Base-by-base conservation (phyloP, 2,888 invertebrate genomes). In the Drosophila paramelanica region DNA sequence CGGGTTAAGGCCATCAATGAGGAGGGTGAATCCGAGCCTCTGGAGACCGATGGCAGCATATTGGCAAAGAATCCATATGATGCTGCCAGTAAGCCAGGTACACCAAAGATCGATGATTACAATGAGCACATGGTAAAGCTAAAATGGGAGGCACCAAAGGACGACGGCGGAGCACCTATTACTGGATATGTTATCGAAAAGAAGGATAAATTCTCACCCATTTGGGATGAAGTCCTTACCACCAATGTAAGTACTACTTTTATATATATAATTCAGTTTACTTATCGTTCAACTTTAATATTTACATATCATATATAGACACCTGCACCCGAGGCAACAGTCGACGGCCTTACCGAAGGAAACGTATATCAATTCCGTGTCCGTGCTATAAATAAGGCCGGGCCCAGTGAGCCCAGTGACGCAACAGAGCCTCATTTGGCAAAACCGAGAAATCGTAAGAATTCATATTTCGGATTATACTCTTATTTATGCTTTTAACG, bases 41-140 rank as follows among this genome's bases (percentile, higher is more conserved):
- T 99, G 74, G 97, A 97, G 92, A 97, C 98, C n/a, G 97, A 98
- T 57, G 94, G 95, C 85, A 94, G 96, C 3, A 97, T 96, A 68
- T 91, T 96, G 17, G 99, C 99, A 25, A 99, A 99, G 93, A 99
- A 99, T 94, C 99, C 99, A 79, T 99, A 95, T 91, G 97, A 97
- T 90, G 93, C 95, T 79, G 96, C 98, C 67, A 96, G 96, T 59
- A 97, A 97, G 90, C 98, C 98, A 3, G 96, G 97, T 41, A 95
- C 95, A 41, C 98, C 98, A 0, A 95, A 95, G 67, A 94, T 98
- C 77, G 95, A 95, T 50, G 98, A 98, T 90, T 98, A 98, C 95
- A 97, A 97, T 91, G 96, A 96, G 66, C 96, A 97, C 92, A 95
- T 96, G 71, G 97, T 98, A 53, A 96, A 97, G 92, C 94, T 99